phyloP scores from a whole-genome alignment of 1,140 invertebrate genomes.

The Aradophagus sp. region DNA sequence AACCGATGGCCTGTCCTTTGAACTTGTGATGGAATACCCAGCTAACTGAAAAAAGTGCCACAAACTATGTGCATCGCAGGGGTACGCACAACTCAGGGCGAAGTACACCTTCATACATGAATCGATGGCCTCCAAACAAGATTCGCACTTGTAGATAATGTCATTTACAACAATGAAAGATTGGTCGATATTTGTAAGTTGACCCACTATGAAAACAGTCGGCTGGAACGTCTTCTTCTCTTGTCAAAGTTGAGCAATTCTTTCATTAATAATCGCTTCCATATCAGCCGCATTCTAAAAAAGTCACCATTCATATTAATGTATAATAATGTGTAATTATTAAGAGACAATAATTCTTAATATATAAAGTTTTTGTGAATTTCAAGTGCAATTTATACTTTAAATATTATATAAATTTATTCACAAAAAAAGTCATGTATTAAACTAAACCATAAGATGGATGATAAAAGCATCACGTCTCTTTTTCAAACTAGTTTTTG shows the following conservation, averaged over 20 bases:
- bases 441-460: constrained; percentile 1
- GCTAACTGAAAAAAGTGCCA: constrained; percentile 23
- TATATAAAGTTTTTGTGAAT: no score
- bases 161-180: constrained; percentile 16
- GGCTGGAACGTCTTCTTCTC: constrained; percentile 20
- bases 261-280: constrained; percentile 1
- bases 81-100: constrained; percentile 9
- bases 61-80: constrained; percentile 2
- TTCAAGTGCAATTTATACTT: no score
- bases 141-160: constrained; percentile 2
- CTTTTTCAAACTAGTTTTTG: constrained; percentile 17
- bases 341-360: no score
- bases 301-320: neutral
- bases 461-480: constrained; percentile 23
- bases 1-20: constrained; percentile 2
- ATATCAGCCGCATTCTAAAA: constrained; percentile 6
- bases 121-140: constrained; percentile 23
- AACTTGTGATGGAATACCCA: neutral
- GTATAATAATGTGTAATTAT: neutral
- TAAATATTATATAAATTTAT: no score
- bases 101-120: constrained; percentile 12
- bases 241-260: neutral
- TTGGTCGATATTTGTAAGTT: constrained; percentile 7
- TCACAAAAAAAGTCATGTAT: no score
- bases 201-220: constrained; percentile 7